Conservation (phyloP, 2,888 invertebrate species). For the Lithophane leautieri region DNA sequence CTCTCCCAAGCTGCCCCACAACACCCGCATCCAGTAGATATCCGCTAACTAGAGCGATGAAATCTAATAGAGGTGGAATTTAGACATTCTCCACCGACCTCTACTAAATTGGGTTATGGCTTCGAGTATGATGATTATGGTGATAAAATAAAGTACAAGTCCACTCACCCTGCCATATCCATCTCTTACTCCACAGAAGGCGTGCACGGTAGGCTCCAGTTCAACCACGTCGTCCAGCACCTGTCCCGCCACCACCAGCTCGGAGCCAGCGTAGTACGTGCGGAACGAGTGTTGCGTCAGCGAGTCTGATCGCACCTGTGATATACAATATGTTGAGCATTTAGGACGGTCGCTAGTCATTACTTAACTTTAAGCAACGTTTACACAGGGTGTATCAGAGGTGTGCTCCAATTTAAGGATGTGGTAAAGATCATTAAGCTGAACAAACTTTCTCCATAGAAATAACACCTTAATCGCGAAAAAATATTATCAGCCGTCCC, state of each 20-base stretch:
- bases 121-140: neutral
- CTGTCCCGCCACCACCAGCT: slow-evolving; percentile 91
- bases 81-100: neutral
- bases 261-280: slow-evolving; percentile 91
- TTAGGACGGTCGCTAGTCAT: neutral
- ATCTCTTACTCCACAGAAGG: slow-evolving; percentile 77
- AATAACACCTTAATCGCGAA: too few species aligned
- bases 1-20: too few species aligned
- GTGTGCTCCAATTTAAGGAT: too few species aligned
- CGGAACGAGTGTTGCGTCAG: slow-evolving; percentile 90
- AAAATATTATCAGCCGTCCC: too few species aligned
- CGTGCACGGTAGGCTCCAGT: slow-evolving; percentile 75
- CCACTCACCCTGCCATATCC: slow-evolving; percentile 75
- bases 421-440: too few species aligned
- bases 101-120: neutral
- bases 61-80: neutral
- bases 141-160: neutral
- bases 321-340: neutral
- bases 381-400: too few species aligned
- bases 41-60: too few species aligned
- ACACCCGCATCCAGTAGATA: too few species aligned
- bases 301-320: slow-evolving; percentile 84
- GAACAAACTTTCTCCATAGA: too few species aligned
- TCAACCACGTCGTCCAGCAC: slow-evolving; percentile 69
- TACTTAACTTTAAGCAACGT: too few species aligned